Evolutionary conservation across 1,140 invertebrate genomes (phyloP).

Genomic region (Leptonema lineaticorne): DNA sequence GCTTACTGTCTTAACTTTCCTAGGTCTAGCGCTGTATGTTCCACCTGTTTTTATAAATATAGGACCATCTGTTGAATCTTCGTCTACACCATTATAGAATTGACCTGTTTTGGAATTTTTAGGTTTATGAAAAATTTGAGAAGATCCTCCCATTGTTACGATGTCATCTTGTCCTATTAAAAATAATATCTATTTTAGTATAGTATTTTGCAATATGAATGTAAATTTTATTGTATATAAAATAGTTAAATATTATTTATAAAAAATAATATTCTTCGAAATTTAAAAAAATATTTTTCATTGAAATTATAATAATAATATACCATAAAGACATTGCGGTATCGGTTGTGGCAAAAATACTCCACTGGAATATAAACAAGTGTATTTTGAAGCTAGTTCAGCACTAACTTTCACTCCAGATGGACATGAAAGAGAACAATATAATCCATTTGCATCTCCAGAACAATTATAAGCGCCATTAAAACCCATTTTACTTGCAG

Average conservation of each 20-base stretch:
- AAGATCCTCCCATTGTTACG: background rate
- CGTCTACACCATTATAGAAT: background rate
- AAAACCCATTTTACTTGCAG: conserved; percentile 63
- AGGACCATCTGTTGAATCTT: background rate
- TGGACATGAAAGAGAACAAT: conserved; percentile 69
- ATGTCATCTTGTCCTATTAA: background rate
- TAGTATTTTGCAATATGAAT: background rate
- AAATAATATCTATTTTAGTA: too few species aligned
- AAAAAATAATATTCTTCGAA: too few species aligned
- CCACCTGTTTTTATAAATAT: background rate
- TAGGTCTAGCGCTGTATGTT: background rate
- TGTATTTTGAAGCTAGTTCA: conserved; percentile 63
- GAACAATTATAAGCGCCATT: conserved; percentile 75
- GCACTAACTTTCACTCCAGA: conserved; percentile 62
- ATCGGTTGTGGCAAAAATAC: conserved; percentile 67
- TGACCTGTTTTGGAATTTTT: background rate
- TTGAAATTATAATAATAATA: too few species aligned
- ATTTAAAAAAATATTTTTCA: too few species aligned
- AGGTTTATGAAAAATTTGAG: background rate
- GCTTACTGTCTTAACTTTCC: background rate
- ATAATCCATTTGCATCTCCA: conserved; percentile 59
- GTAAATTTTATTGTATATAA: background rate
- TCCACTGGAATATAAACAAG: conserved; percentile 68
- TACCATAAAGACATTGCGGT: conserved; percentile 73
- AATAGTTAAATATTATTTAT: background rate